Evolutionary conservation across 2,113 vertebrate genomes (phyloP), one percentile per base, ranked within the genome.

Genomic region (Brevimyrus niger): DNA sequence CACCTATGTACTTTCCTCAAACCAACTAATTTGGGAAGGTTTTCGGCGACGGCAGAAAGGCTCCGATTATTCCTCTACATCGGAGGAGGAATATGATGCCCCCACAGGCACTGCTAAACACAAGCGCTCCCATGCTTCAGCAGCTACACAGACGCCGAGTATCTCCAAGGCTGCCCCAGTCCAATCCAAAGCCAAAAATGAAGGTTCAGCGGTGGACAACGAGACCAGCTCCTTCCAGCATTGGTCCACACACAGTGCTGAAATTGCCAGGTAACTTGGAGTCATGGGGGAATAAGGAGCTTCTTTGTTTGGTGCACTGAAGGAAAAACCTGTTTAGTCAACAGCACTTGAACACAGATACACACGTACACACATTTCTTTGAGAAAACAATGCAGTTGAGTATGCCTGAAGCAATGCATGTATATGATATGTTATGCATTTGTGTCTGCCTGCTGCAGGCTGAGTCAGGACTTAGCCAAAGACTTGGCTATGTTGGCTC

Each of bases 381-480:
- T 76, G 13, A 80, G 35, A 80, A 80, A 42, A 80, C 11, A 80
- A 42, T 76, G 35, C 31, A 80, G 35, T 38, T 42, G 73, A 19
- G 73, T 8, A 80, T 19, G 6, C 69, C 69, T 76, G 35, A 76
- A 38, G 35, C 73, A 80, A 5, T 80, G 50, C 23, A 31, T 35
- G 47, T 87, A 21, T 35, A 38, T 21, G 3, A 42, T 42, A 38
- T 80, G 15, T 44, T 11, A 61, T 42, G 35, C 15, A 35, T 31
- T 23, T 44, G 23, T 42, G 42, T 51, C 38, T 48, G 31, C 38
- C 73, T 6, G 6, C 73, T 42, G 35, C 91, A 99, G 98, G 88
- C 94, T 99, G 90, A 99, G 98, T 95, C 98, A 99, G 89, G 99
- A 99, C 10, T 94, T 99, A 93, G 98, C 99, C 92, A 99, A 99